A percentile compares a stretch with the other conserved stretches of the same genome.
phyloP scores from a whole-genome alignment of 1,140 invertebrate genomes.

The Diabrotica virgifera region DNA sequence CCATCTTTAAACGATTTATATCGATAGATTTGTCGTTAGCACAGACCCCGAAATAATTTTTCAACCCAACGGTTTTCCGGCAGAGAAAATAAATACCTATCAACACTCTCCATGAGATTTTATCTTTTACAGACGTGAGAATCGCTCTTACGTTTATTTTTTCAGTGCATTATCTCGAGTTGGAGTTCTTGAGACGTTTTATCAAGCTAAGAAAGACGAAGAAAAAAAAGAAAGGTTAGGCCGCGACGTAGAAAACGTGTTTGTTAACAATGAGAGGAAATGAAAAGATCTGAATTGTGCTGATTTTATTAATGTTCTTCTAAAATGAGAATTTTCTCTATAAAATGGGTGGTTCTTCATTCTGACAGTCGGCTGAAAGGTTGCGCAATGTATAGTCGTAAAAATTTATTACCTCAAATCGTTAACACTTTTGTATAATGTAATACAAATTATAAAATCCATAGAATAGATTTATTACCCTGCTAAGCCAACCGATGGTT shows the following conservation, averaged over 20 bases:
- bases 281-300: background rate
- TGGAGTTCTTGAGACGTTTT: background rate
- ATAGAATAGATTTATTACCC: no score
- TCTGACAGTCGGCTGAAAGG: no score
- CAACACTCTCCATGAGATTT: background rate
- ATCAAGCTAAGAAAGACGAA: background rate
- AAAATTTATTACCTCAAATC: no score
- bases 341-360: background rate
- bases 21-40: background rate
- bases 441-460: no score
- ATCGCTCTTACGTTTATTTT: constrained; percentile 1
- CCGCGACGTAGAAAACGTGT: background rate
- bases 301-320: constrained; percentile 3
- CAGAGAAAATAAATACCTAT: constrained; percentile 1
- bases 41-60: background rate
- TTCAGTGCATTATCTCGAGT: background rate
- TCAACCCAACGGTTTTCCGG: background rate
- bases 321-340: background rate
- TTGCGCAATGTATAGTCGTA: no score
- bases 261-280: background rate
- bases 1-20: background rate
- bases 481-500: no score
- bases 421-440: no score
- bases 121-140: background rate
- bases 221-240: background rate